These are phyloP conservation scores for Sialis fuliginosa DNA, from an alignment of 2,888 invertebrate genomes.

Conservation along the genomic window DNA sequence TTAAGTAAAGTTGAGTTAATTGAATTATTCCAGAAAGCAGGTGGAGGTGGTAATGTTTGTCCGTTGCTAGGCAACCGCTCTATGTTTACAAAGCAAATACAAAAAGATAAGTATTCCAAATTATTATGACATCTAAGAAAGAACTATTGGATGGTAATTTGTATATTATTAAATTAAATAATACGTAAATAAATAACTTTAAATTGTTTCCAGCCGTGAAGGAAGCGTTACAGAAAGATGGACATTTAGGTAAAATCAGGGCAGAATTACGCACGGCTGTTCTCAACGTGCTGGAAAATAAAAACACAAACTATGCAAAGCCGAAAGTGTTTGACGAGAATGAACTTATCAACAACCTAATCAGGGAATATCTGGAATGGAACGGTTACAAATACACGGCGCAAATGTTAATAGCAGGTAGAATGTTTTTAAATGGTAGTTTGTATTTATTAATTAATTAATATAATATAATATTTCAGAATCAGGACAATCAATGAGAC, in stretches of 20 bases:
- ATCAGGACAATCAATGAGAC: constrained; percentile 19
- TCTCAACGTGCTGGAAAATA: constrained; percentile 22
- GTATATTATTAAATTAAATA: constrained; percentile 1
- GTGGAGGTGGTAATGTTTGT: too few species aligned
- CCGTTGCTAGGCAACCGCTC: neutral
- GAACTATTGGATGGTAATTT: constrained; percentile 20
- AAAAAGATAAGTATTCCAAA: neutral
- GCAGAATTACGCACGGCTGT: constrained; percentile 25
- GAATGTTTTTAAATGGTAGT: neutral
- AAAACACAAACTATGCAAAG: constrained; percentile 12
- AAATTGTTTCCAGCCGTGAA: constrained; percentile 19
- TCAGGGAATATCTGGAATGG: constrained; percentile 51
- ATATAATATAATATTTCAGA: constrained; percentile 13
- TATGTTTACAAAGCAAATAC: neutral
- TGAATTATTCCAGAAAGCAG: too few species aligned
- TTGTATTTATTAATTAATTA: neutral
- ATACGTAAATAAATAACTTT: neutral
- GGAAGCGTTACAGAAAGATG: constrained; percentile 22
- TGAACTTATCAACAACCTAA: constrained; percentile 41
- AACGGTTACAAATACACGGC: constrained; percentile 48
- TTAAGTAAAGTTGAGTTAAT: too few species aligned
- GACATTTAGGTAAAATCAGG: constrained; percentile 22
- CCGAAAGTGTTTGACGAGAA: constrained; percentile 24
- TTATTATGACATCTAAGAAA: constrained; percentile 14
- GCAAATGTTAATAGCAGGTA: constrained; percentile 22